Percentiles rank a stretch among this genome's conserved stretches.
phyloP scores from a whole-genome alignment of 2,888 invertebrate genomes.

The Sepioteuthis lessoniana region DNA sequence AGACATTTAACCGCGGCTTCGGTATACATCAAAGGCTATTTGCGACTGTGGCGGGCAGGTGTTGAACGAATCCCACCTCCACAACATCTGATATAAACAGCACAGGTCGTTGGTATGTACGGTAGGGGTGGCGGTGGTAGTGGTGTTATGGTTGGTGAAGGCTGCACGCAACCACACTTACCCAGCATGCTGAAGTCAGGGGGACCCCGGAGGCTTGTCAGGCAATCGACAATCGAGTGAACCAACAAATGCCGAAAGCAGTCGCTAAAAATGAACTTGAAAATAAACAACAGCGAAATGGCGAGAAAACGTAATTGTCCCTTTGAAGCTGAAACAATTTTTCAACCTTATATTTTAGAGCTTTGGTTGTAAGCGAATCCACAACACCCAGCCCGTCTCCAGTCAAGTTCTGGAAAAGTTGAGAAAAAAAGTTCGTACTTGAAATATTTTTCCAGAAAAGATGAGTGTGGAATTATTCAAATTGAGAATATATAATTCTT shows the following conservation, averaged over 20 bases:
- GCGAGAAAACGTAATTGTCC: neutral
- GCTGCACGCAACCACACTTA: neutral
- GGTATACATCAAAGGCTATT: neutral
- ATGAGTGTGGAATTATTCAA: no score
- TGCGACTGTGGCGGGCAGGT: neutral
- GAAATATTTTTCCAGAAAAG: no score
- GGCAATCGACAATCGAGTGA: neutral
- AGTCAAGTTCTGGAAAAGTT: no score
- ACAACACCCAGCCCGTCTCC: no score
- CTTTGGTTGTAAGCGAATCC: no score
- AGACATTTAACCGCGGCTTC: neutral
- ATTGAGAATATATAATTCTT: no score
- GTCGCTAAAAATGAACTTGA: neutral
- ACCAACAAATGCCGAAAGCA: neutral
- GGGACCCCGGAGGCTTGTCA: neutral
- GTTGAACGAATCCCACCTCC: neutral
- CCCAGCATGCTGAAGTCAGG: neutral
- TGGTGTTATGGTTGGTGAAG: neutral
- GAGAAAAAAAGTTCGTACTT: no score
- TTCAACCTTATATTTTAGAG: no score
- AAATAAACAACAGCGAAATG: neutral
- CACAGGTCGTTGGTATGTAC: conserved; percentile 10
- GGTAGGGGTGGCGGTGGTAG: neutral
- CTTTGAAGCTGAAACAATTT: neutral
- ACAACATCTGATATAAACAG: conserved; percentile 8